Percentiles rank a stretch among this genome's conserved stretches.
Conservation (phyloP, 2,888 invertebrate genomes). For the Stenotaenia linearis region DNA sequence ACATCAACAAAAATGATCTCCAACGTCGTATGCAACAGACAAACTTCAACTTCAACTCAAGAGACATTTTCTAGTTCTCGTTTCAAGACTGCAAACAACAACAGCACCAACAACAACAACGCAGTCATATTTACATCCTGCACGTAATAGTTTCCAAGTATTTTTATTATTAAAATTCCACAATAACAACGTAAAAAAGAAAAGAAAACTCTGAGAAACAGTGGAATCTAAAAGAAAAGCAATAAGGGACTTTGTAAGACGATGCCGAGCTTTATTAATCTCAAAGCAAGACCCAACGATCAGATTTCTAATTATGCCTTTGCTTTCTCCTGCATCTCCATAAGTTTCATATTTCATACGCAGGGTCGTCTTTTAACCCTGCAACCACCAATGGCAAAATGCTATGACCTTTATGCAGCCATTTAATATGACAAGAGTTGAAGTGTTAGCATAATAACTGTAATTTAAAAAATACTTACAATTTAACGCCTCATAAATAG, state of each 20-base stretch:
- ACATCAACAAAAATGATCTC: too few relatives aligned
- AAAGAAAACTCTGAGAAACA: not conserved
- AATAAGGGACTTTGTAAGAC: not conserved
- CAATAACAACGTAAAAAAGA: not conserved
- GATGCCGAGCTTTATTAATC: slow-evolving; percentile 13
- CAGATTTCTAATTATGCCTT: slow-evolving; percentile 10
- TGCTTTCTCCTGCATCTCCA: not conserved
- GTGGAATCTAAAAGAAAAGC: not conserved
- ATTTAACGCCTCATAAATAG: not conserved
- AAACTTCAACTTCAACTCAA: too few relatives aligned
- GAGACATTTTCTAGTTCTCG: too few relatives aligned
- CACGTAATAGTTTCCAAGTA: too few relatives aligned
- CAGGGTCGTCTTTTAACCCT: not conserved
- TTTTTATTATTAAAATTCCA: too few relatives aligned
- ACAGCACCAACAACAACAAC: too few relatives aligned
- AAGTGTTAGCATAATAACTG: not conserved
- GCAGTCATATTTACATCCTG: too few relatives aligned
- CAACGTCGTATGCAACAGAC: too few relatives aligned
- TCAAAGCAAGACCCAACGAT: not conserved
- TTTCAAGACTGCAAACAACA: too few relatives aligned
- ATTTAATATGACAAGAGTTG: not conserved
- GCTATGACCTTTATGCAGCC: not conserved
- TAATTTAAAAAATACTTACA: not conserved
- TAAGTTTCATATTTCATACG: not conserved
- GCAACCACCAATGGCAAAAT: not conserved